Evolutionary conservation across 2,113 vertebrate genomes (phyloP).

Genomic region (Aspidoscelis tigris): DNA sequence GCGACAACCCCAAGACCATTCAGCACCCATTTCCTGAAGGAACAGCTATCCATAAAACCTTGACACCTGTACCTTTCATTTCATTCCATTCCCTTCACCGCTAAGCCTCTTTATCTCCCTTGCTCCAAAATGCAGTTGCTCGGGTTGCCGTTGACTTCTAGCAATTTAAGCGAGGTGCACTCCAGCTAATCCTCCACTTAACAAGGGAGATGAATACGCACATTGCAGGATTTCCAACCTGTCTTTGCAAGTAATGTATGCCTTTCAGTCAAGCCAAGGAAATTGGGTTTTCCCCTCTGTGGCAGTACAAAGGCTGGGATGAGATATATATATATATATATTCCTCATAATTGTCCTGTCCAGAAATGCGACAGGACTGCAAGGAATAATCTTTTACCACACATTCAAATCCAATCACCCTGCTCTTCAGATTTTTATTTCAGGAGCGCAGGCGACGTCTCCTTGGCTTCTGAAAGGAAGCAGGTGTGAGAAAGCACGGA

Average conservation of each 20-base stretch:
- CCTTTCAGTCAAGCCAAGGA: constrained; percentile 7
- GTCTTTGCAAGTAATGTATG: not conserved
- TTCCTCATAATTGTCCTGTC: not conserved
- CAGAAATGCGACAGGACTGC: not conserved
- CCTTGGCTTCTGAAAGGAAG: not conserved
- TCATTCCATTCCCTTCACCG: constrained; percentile 12
- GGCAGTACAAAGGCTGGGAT: not conserved
- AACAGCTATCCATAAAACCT: constrained; percentile 7
- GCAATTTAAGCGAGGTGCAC: constrained; percentile 15
- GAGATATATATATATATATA: not conserved
- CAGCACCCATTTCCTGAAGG: not conserved
- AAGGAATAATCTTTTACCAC: not conserved
- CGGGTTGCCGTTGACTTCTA: constrained; percentile 2
- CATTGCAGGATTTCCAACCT: not conserved
- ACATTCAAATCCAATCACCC: not conserved
- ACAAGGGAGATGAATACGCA: constrained; percentile 19
- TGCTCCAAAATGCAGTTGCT: not conserved
- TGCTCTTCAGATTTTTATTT: not conserved
- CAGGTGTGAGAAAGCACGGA: not conserved
- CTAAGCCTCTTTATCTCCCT: constrained; percentile 21
- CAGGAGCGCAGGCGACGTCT: not conserved
- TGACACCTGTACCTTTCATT: constrained; percentile 6
- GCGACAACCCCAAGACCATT: not conserved
- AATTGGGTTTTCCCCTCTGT: not conserved
- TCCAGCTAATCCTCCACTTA: constrained; percentile 22